Conservation (phyloP, 1,140 invertebrate species). For the Nomia melanderi region DNA sequence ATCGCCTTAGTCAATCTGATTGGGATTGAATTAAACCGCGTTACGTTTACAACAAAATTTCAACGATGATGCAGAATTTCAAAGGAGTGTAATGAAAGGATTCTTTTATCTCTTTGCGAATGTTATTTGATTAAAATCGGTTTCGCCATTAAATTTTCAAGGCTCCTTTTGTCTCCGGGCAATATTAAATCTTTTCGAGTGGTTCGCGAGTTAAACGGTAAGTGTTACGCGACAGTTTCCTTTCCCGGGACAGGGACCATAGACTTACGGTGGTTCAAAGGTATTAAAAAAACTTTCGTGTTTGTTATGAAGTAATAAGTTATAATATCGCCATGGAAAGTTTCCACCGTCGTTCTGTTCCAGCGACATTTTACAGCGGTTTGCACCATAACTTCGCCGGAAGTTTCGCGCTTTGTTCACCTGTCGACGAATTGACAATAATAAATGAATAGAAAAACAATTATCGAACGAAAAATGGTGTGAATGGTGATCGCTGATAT, state of each 20-base stretch:
- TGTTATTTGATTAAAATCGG: constrained; percentile 10
- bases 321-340: constrained; percentile 34
- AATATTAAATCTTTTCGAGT: constrained; percentile 13
- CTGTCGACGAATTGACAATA: constrained; percentile 21
- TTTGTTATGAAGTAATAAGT: constrained; percentile 42
- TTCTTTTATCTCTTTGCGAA: not conserved
- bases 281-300: constrained; percentile 45
- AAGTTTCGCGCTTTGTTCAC: constrained; percentile 9
- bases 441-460: constrained; percentile 11
- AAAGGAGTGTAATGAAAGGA: not conserved
- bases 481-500: too few species aligned
- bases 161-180: not conserved
- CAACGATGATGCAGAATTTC: too few species aligned
- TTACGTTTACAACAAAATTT: too few species aligned
- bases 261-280: constrained; percentile 24
- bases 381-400: not conserved
- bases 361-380: constrained; percentile 22
- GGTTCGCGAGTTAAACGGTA: not conserved
- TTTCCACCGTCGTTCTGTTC: constrained; percentile 29
- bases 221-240: not conserved
- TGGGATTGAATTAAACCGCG: too few species aligned
- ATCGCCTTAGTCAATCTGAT: too few species aligned
- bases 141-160: not conserved
- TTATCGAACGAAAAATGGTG: not conserved
- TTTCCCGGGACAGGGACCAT: not conserved